These are phyloP conservation scores for Cabera pusaria DNA, from an alignment of 2,888 invertebrate genomes.

Conservation along the genomic window DNA sequence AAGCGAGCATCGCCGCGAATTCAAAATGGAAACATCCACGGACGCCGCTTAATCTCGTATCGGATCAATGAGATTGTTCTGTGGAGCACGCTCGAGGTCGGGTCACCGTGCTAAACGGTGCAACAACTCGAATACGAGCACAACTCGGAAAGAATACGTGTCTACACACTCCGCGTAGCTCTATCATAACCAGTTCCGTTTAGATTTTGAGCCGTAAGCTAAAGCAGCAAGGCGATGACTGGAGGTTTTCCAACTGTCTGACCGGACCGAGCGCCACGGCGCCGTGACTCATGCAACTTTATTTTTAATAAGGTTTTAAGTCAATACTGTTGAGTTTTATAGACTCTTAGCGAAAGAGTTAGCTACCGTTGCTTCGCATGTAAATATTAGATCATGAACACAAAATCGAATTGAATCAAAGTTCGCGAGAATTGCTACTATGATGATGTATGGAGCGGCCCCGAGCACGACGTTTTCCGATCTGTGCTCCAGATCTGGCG, in stretches of 20 bases:
- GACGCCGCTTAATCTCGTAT: conserved; percentile 69
- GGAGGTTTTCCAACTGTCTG: conserved; percentile 36
- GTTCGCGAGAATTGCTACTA: conserved; percentile 41
- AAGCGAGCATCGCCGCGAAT: conserved; percentile 64
- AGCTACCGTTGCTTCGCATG: conserved; percentile 36
- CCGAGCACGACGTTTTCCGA: conserved; percentile 56
- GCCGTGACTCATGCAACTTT: conserved; percentile 57
- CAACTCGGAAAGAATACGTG: conserved; percentile 50
- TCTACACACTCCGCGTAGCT: conserved; percentile 39
- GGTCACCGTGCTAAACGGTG: conserved; percentile 70
- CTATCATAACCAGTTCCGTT: conserved; percentile 36
- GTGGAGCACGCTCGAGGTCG: conserved; percentile 60
- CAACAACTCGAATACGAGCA: conserved; percentile 52
- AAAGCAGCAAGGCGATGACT: conserved; percentile 39
- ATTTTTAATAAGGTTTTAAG: conserved; percentile 49
- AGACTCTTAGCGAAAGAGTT: conserved; percentile 38
- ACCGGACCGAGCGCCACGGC: conserved; percentile 36
- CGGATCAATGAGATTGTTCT: conserved; percentile 69
- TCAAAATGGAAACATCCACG: conserved; percentile 72
- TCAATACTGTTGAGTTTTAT: conserved; percentile 53
- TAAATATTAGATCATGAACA: conserved; percentile 38
- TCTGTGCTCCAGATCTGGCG: conserved; percentile 71
- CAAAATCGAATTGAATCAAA: conserved; percentile 52
- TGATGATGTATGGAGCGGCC: conserved; percentile 54
- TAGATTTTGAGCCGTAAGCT: conserved; percentile 40